Percentiles rank a stretch among this genome's conserved stretches.
These are phyloP conservation scores for Lycaena phlaeas DNA, from an alignment of 2,888 invertebrate genomes.

Conservation along the genomic window DNA sequence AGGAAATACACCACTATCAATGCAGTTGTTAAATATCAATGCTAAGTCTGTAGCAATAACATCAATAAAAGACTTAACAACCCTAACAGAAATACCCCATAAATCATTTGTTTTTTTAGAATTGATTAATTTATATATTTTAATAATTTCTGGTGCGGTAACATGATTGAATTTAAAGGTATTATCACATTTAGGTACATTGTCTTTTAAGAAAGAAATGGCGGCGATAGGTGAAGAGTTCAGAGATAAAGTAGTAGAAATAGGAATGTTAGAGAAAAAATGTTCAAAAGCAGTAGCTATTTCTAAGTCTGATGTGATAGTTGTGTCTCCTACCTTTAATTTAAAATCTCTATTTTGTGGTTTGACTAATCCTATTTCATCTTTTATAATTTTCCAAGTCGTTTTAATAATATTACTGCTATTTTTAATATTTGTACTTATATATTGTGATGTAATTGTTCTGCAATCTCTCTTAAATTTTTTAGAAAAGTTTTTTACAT, in stretches of 20 bases:
- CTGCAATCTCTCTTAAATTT: too few relatives aligned
- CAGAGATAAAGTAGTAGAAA: background rate
- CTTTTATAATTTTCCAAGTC: background rate
- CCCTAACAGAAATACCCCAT: too few relatives aligned
- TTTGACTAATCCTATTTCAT: too few relatives aligned
- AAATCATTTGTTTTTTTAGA: background rate
- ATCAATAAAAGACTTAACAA: too few relatives aligned
- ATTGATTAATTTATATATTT: background rate
- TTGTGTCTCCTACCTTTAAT: background rate
- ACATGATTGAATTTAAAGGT: background rate
- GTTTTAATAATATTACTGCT: background rate
- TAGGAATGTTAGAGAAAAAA: background rate
- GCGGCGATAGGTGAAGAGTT: background rate
- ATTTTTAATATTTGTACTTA: background rate
- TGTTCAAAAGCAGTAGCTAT: constrained; percentile 8
- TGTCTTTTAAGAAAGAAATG: too few relatives aligned
- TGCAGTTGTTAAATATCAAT: too few relatives aligned
- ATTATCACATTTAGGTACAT: too few relatives aligned
- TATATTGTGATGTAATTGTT: background rate
- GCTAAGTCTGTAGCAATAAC: too few relatives aligned
- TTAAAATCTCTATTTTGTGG: background rate
- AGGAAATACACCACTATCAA: too few relatives aligned
- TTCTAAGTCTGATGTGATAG: background rate
- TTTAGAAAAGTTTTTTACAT: background rate
- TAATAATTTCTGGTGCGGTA: background rate